Base-by-base conservation (phyloP, 1,140 invertebrate genomes). In the Copidosoma floridanum region DNA sequence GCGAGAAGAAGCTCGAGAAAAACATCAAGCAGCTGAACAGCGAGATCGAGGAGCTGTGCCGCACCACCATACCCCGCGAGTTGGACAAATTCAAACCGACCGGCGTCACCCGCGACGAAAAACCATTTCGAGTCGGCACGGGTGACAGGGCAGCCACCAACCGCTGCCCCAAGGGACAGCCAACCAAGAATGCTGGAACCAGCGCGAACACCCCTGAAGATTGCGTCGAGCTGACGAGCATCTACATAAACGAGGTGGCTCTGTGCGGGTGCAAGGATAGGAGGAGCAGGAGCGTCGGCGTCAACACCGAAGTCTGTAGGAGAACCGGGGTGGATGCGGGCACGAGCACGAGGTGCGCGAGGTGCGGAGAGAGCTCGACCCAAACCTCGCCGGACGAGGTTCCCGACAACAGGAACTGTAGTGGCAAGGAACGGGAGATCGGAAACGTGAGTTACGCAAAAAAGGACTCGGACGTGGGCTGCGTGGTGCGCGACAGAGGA, bases 171-270 rank as follows among this genome's bases (percentile, higher is more conserved):
- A 23, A 29, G 11, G 6, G 23, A 21, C 2, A 20, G 10, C 1
- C 7, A 50, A 12, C 2, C 11, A 44, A 37, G n/a, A 37, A 46
- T 50, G 8, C 10, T 8, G 38, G 35, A 8, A 52, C 26, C 3
- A 12, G 6, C 11, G 46, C 16, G 11, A 41, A 38, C 12, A 6
- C 26, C 20, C 2, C 11, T 1, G 40, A 35, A 6, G 29, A 46
- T 20, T 3, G 4, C 16, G 3, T 16, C 4, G 38, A 24, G 5
- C 23, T 50, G 12, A 57, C 38, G 1, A 58, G 52, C 27, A n/a
- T 53, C 32, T 59, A 46, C 38, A 38, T 53, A 1, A 59, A 59
- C 37, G 48, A 59, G 18, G 27, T 53, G 6, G 44, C 29, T 20
- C n/a, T 52, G 4, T 53, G 50, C 12, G 18, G 21, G 21, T 52